Base-by-base conservation (phyloP, 2,888 invertebrate species). In the Pheosia gnoma region DNA sequence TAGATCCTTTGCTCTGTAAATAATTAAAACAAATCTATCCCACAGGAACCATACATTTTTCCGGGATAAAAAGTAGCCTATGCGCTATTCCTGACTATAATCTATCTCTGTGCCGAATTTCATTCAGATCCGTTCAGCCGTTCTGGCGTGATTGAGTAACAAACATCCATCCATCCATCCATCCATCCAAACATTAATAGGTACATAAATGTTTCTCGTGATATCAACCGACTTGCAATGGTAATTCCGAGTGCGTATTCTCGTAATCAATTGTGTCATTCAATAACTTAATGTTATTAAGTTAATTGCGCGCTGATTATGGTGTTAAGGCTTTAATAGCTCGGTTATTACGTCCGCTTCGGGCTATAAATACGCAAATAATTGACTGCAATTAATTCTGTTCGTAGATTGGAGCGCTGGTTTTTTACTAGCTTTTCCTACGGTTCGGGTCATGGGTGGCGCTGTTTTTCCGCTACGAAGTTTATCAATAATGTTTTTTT, bases 241-340 rank as follows among this genome's bases (percentile, higher is more conserved):
- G 70, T 83, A 85, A 85, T 87, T 82, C 77, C 78, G 82, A 84
- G 85, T 86, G 84, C 78, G 83, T 83, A 83, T 87, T 86, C 88
- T 84, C 78, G 84, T 88, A 88, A 88, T 89, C 86, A 86, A 85
- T 88, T 87, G 82, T 86, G 83, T 81, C 82, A 78, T 81, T 83
- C 88, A 86, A 86, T 86, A 84, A 89, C 84, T 89, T 90, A 90
- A 90, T 88, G 86, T 79, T 76, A 88, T 90, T 90, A 87, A 78
- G 73, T 81, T 88, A 91, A 91, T 91, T 83, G 85, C 70, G 66
- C 72, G 66, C 81, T 85, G 79, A 88, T 92, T 90, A 85, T 82
- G 80, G 89, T 87, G 86, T 88, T 88, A 87, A 85, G 84, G 76
- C 77, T 76, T 70, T 89, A 91, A 90, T 89, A 83, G 87, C 77